Percentiles rank a stretch among this genome's conserved stretches.
phyloP scores from a whole-genome alignment of 2,888 invertebrate genomes.

The Sesamia inferens region DNA sequence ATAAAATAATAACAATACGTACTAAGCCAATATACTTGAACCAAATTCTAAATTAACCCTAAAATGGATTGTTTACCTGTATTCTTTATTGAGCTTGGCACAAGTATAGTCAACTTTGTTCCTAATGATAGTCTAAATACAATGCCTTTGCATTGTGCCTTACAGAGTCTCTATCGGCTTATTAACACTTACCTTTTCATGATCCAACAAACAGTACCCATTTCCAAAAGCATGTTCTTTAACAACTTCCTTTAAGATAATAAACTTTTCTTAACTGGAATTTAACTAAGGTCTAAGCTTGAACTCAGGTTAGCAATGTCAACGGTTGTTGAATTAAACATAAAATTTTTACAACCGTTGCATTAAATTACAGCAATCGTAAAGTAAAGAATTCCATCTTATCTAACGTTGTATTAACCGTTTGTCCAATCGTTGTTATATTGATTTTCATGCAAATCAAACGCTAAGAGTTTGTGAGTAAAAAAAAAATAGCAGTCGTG shows the following conservation, averaged over 20 bases:
- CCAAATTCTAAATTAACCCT: too few species aligned
- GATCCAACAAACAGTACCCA: neutral
- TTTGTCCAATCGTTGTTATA: constrained; percentile 22
- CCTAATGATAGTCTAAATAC: neutral
- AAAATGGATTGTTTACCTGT: too few species aligned
- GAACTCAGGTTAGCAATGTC: constrained; percentile 13
- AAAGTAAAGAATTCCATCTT: constrained; percentile 49
- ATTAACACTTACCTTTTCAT: neutral
- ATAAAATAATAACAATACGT: neutral
- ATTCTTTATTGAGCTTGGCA: too few species aligned
- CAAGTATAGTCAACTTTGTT: too few species aligned
- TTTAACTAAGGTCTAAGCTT: constrained; percentile 18
- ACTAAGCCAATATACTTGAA: too few species aligned
- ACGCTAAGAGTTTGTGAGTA: too few species aligned
- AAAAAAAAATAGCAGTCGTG: too few species aligned
- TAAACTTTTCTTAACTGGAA: constrained; percentile 12
- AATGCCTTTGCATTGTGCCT: neutral
- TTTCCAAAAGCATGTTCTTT: neutral
- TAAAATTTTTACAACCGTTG: constrained; percentile 49
- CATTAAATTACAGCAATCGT: constrained; percentile 43
- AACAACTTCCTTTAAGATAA: neutral
- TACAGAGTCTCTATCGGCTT: neutral
- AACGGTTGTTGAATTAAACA: constrained; percentile 21
- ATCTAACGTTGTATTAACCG: constrained; percentile 29
- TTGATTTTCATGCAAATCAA: constrained; percentile 36